Conservation (phyloP, 2,113 vertebrate species). For the Oncorhynchus masou region DNA sequence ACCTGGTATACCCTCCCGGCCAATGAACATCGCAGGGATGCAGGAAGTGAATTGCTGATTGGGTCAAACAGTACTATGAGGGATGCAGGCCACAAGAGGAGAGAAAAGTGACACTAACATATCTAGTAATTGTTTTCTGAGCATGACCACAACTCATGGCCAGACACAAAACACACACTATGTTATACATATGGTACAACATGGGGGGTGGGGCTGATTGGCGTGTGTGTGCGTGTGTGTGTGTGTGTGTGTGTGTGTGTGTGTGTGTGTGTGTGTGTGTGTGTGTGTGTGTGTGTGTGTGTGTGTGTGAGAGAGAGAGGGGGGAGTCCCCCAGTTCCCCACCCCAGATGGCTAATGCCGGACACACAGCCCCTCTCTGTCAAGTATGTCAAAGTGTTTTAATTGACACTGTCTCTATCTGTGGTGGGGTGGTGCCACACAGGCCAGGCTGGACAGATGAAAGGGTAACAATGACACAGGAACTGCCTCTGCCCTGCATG, state of each 20-base stretch:
- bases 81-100: conserved; percentile 39
- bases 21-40: conserved; percentile 53
- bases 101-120: conserved; percentile 8
- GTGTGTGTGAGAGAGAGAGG: too few species aligned
- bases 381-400: conserved; percentile 67
- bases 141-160: not conserved
- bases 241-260: too few species aligned
- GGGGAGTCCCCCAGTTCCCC: not conserved
- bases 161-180: not conserved
- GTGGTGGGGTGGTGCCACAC: conserved; percentile 5
- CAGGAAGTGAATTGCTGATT: conserved; percentile 58
- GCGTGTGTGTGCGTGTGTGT: too few species aligned
- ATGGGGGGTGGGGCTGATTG: too few species aligned
- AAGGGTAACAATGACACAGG: conserved; percentile 69
- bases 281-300: too few species aligned
- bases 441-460: conserved; percentile 60
- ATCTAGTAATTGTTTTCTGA: not conserved
- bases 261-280: too few species aligned
- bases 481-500: conserved; percentile 51
- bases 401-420: conserved; percentile 53
- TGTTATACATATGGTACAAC: not conserved
- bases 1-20: conserved; percentile 28
- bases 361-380: conserved; percentile 53
- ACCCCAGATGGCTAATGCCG: conserved; percentile 69
- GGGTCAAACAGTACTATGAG: conserved; percentile 74